Evolutionary conservation across 2,797 vertebrate species (phyloP), one percentile per base, ranked within the genome.

Genomic region (Coracias cyanogaster): DNA sequence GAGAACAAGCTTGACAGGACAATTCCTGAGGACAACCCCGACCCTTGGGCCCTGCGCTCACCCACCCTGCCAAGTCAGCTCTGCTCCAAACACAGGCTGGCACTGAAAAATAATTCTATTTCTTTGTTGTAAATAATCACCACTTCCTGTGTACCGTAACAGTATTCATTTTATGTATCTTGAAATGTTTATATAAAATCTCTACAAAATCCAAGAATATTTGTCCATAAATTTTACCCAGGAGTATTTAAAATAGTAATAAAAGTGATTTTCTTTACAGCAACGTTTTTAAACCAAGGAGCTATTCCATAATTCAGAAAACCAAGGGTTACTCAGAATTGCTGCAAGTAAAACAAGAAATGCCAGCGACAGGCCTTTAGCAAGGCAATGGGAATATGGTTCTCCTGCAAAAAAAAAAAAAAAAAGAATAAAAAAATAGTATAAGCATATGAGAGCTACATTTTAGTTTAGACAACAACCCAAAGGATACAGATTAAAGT

Each of bases 331-430:
- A 65, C 98, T 98, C 67, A 99, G 96, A 72, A 99, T 69, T 5
- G 97, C 96, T 4, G 98, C 98, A 17, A 97, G 26, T 4, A 98
- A 84, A 64, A 99, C 94, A 94, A 99, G 97, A 79, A 98, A 98
- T 22, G 98, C 97, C 95, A 99, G 61, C 43, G 98, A 95, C 33
- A 99, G 97, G 84, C 98, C 99, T 94, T 99, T 99, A 48, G 99
- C 99, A 55, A 99, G 90, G 13, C 98, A 96, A 90, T 98, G 98
- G 18, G 98, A 98, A 86, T 98, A 98, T 0, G 98, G 98, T 91
- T 99, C 99, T 91, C 99, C 99, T 99, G 97, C 1, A 93, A 80
- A 24, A 77, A 21, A 7, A 29, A 5, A 43, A 20, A 18, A 43
- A 7, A 26, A 7, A 2, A 10, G 3, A 2, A 10, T n/a, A n/a